Evolutionary conservation across 1,140 invertebrate species (phyloP).

Genomic region (Drosophila littoralis): DNA sequence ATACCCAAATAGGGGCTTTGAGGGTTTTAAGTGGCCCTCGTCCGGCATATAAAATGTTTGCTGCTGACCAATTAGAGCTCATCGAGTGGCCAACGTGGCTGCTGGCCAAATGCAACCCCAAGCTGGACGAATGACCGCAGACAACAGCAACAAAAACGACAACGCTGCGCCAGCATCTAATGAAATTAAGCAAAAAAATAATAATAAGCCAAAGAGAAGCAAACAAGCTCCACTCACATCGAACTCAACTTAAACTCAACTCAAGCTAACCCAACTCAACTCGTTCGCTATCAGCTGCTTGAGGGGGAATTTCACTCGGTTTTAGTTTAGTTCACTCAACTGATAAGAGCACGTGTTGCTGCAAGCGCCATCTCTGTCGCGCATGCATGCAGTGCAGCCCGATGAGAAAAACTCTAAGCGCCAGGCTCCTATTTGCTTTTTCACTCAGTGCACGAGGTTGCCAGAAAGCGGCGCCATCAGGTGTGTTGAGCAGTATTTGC

Average conservation of each 20-base stretch:
- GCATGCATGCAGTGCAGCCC: conserved; percentile 10
- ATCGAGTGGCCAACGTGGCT: conserved; percentile 29
- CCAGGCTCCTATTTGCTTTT: conserved; percentile 3
- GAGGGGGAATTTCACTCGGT: conserved; percentile 29
- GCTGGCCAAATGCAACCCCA: conserved; percentile 61
- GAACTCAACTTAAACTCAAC: conserved; percentile 13
- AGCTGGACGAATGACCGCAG: conserved; percentile 38
- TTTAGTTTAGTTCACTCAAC: conserved; percentile 35
- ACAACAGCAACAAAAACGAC: conserved; percentile 17
- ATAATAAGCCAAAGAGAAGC: conserved; percentile 3
- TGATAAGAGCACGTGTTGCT: conserved; percentile 83
- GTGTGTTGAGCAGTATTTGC: background rate
- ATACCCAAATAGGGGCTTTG: conserved; percentile 59
- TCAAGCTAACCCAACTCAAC: conserved; percentile 6
- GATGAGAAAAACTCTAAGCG: conserved; percentile 1
- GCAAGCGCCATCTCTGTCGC: conserved; percentile 51
- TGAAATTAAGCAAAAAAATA: conserved; percentile 62
- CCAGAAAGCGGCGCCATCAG: background rate
- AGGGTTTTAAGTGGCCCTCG: conserved; percentile 39
- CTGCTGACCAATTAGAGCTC: conserved; percentile 71
- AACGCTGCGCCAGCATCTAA: conserved; percentile 65
- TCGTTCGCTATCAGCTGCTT: conserved; percentile 33
- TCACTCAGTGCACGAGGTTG: background rate
- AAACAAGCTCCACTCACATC: conserved; percentile 6
- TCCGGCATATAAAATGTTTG: conserved; percentile 48